phyloP scores from a whole-genome alignment of 2,888 invertebrate genomes.

The Cheilosia vernalis region DNA sequence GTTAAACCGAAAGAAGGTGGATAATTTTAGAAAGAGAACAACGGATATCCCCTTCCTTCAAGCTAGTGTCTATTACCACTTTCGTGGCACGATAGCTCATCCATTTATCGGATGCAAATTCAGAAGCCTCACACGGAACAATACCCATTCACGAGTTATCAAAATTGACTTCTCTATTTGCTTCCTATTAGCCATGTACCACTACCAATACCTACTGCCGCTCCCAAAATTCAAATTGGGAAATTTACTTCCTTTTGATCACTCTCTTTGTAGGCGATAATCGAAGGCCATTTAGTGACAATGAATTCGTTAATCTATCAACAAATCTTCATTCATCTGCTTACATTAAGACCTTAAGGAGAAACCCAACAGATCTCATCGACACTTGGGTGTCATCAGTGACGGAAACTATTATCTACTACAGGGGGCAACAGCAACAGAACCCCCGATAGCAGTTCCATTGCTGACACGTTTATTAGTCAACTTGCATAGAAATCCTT shows the following conservation, averaged over 20 bases:
- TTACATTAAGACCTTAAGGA: slow-evolving; percentile 3
- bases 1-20: too few species aligned
- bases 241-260: slow-evolving; percentile 60
- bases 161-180: slow-evolving; percentile 9
- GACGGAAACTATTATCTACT: not conserved
- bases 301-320: slow-evolving; percentile 63
- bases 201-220: slow-evolving; percentile 1
- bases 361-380: not conserved
- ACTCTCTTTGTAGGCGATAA: slow-evolving; percentile 58
- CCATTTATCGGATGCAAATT: slow-evolving; percentile 60
- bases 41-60: too few species aligned
- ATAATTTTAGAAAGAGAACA: too few species aligned
- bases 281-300: slow-evolving; percentile 56
- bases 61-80: not conserved
- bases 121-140: slow-evolving; percentile 46
- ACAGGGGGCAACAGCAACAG: slow-evolving; percentile 4
- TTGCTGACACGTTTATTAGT: slow-evolving; percentile 40
- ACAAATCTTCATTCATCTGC: slow-evolving; percentile 25
- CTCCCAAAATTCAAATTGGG: slow-evolving; percentile 24
- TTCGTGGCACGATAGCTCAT: slow-evolving; percentile 23
- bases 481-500: slow-evolving; percentile 38
- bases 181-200: not conserved
- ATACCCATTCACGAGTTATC: slow-evolving; percentile 39
- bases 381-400: not conserved
- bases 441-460: not conserved